phyloP scores from a whole-genome alignment of 2,888 invertebrate genomes.

The Prenolepis imparis region DNA sequence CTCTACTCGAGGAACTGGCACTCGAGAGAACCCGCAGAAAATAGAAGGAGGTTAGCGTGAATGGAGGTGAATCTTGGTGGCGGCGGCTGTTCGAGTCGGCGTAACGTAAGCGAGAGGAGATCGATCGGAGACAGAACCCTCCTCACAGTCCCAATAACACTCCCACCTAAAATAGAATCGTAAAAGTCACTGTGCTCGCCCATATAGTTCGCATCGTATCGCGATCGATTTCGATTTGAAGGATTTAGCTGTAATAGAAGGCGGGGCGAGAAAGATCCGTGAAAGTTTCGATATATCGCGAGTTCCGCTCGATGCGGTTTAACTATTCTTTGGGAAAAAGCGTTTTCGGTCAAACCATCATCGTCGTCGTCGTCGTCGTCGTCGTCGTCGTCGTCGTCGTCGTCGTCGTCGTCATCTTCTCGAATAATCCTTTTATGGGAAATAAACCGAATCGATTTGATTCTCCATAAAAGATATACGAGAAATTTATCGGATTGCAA shows the following conservation, averaged over 20 bases:
- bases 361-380: neutral
- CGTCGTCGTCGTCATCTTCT: neutral
- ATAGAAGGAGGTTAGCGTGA: conserved; percentile 33
- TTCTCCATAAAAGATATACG: neutral
- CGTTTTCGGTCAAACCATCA: neutral
- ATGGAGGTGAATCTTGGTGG: conserved; percentile 44
- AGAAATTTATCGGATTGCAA: neutral
- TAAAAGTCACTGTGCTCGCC: conserved; percentile 63
- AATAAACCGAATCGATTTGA: conserved; percentile 3
- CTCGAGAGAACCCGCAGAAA: conserved; percentile 53
- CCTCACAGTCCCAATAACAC: conserved; percentile 51
- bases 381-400: neutral
- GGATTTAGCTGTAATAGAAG: conserved; percentile 53
- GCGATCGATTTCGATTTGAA: conserved; percentile 57
- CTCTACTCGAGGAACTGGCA: conserved; percentile 55
- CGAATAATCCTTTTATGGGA: conserved; percentile 4
- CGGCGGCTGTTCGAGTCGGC: conserved; percentile 16
- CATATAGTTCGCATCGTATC: conserved; percentile 12
- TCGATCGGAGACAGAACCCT: conserved; percentile 64
- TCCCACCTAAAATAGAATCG: conserved; percentile 62
- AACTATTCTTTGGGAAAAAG: neutral
- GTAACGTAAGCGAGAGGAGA: conserved; percentile 46
- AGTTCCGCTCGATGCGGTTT: conserved; percentile 15
- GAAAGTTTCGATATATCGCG: conserved; percentile 28
- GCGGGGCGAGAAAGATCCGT: neutral